Evolutionary conservation across 2,888 invertebrate species (phyloP).

Genomic region (Noctuana brunneofusca): DNA sequence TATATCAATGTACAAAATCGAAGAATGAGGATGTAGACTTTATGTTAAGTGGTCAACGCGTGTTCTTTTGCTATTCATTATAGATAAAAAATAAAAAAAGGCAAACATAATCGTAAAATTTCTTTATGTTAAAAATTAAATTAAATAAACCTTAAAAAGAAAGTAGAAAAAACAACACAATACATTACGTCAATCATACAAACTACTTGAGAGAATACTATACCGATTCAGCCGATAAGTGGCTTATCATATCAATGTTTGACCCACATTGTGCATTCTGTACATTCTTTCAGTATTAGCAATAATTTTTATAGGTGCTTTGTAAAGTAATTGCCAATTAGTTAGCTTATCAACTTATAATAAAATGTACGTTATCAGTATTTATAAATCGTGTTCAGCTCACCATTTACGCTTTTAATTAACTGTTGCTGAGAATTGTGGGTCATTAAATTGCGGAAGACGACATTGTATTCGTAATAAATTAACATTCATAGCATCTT

Average conservation of each 20-base stretch:
- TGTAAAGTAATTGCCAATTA: slow-evolving; percentile 23
- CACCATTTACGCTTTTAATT: neutral
- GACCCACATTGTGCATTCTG: slow-evolving; percentile 20
- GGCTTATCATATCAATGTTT: slow-evolving; percentile 18
- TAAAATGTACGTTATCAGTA: neutral
- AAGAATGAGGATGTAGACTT: too few relatives aligned
- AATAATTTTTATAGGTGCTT: slow-evolving; percentile 14
- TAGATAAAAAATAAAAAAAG: too few relatives aligned
- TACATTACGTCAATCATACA: neutral
- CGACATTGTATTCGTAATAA: neutral
- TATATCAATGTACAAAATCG: too few relatives aligned
- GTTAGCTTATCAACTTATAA: neutral
- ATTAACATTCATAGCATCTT: neutral
- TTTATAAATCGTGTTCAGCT: neutral
- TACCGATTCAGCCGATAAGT: slow-evolving; percentile 17
- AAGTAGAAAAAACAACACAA: neutral
- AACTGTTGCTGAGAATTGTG: slow-evolving; percentile 2
- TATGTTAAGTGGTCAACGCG: too few relatives aligned
- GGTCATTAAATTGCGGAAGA: neutral
- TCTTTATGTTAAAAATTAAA: too few relatives aligned
- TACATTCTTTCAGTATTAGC: slow-evolving; percentile 13
- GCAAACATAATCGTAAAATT: too few relatives aligned
- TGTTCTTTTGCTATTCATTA: too few relatives aligned
- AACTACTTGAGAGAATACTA: slow-evolving; percentile 17
- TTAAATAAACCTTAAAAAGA: too few relatives aligned